A percentile compares a stretch with the other conserved stretches of the same genome.
Conservation (phyloP, 2,113 vertebrate species). For the Gallinago paraguaiae region DNA sequence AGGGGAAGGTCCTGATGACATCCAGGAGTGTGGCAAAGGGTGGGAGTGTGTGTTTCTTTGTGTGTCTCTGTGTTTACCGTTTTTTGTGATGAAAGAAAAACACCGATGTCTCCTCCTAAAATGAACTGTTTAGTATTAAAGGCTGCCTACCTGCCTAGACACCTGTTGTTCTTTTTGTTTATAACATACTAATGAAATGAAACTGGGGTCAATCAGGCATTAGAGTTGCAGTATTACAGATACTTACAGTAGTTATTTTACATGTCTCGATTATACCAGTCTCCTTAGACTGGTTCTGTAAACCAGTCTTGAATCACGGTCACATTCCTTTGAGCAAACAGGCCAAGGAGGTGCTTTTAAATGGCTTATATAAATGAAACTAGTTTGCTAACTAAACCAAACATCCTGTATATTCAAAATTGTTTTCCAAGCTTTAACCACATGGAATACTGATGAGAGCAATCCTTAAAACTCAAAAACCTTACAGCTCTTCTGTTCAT, state of each 20-base stretch:
- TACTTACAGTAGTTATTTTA: too few relatives aligned
- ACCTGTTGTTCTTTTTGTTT: conserved; percentile 1
- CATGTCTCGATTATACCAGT: neutral
- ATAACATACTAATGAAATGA: neutral
- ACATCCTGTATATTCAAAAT: neutral
- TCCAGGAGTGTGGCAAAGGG: neutral
- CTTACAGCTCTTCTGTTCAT: neutral
- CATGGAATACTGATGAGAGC: neutral
- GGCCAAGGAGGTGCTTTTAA: neutral
- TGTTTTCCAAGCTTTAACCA: neutral
- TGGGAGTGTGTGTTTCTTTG: neutral
- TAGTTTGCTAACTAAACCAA: neutral
- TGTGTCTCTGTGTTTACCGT: neutral
- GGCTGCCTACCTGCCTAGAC: neutral
- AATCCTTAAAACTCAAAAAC: neutral
- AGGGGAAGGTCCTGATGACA: neutral
- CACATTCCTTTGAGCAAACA: neutral
- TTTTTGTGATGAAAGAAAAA: neutral
- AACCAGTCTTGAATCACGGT: neutral
- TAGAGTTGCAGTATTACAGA: neutral
- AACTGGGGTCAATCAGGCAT: neutral
- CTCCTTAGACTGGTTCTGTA: neutral
- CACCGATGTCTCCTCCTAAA: neutral
- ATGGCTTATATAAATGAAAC: neutral
- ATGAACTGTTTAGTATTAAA: neutral